A percentile compares a stretch with the other conserved stretches of the same genome.
Evolutionary conservation across 2,113 vertebrate genomes (phyloP).

Genomic region (Chloroceryle aenea): DNA sequence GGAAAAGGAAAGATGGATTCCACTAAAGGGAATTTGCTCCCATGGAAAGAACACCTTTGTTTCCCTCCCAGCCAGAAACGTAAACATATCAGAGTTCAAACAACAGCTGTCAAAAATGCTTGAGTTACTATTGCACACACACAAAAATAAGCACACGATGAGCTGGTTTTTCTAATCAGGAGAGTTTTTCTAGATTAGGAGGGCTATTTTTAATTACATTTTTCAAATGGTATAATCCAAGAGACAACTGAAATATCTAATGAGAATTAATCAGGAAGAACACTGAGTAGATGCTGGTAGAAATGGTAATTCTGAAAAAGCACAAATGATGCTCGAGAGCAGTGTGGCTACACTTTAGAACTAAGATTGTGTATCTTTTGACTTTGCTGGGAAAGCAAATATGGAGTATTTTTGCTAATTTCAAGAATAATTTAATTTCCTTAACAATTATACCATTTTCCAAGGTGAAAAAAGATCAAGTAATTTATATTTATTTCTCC

Average conservation of each 20-base stretch:
- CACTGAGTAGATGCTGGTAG: background rate
- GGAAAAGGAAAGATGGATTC: background rate
- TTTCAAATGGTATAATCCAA: no score
- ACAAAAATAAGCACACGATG: background rate
- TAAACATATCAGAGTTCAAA: background rate
- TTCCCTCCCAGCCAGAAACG: background rate
- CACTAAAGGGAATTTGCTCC: background rate
- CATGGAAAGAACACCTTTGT: background rate
- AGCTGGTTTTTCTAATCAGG: background rate
- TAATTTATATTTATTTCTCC: background rate
- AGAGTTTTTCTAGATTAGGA: background rate
- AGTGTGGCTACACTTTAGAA: background rate
- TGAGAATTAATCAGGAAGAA: background rate
- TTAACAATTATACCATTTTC: background rate
- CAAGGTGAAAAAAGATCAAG: background rate
- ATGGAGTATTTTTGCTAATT: background rate
- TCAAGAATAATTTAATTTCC: background rate
- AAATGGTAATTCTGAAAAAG: background rate
- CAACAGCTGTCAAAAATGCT: background rate
- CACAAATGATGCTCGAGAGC: background rate
- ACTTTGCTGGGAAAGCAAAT: background rate
- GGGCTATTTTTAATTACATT: no score
- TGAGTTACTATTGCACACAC: background rate
- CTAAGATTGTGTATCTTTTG: background rate
- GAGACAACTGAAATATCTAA: background rate